Percentiles rank a stretch among this genome's conserved stretches.
Evolutionary conservation across 2,888 invertebrate species (phyloP).

Genomic region (Arge pagana): DNA sequence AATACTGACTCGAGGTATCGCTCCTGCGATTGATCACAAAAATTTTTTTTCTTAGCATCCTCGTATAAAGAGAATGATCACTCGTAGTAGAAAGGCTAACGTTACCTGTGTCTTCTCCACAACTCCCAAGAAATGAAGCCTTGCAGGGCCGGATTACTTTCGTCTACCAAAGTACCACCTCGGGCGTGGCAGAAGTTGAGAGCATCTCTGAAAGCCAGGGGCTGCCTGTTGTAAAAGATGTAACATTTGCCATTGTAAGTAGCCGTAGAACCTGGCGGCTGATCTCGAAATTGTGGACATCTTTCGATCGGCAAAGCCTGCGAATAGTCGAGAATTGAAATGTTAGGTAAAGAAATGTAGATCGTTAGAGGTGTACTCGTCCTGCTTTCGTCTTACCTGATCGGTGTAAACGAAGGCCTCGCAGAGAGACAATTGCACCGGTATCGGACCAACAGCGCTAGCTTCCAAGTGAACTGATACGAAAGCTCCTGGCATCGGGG

Average conservation of each 20-base stretch:
- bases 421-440: constrained; percentile 84
- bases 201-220: constrained; percentile 78
- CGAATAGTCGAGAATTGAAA: not conserved
- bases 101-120: constrained; percentile 84
- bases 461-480: constrained; percentile 90
- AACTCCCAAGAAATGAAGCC: constrained; percentile 95
- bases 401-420: constrained; percentile 95
- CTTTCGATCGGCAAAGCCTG: constrained; percentile 87
- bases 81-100: constrained; percentile 29
- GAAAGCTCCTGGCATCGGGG: constrained; percentile 94
- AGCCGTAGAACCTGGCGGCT: constrained; percentile 89
- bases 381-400: too few species aligned
- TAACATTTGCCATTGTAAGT: constrained; percentile 96
- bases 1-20: constrained; percentile 90
- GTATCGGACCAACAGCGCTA: constrained; percentile 43
- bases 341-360: not conserved
- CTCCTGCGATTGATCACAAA: constrained; percentile 62
- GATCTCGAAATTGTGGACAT: constrained; percentile 90
- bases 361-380: not conserved
- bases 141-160: constrained; percentile 91
- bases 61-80: not conserved
- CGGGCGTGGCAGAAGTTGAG: constrained; percentile 78
- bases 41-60: not conserved
- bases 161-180: constrained; percentile 85
- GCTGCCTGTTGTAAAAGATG: constrained; percentile 89